Conservation (phyloP, 1,140 invertebrate species). For the Rhagoletis pomonella region DNA sequence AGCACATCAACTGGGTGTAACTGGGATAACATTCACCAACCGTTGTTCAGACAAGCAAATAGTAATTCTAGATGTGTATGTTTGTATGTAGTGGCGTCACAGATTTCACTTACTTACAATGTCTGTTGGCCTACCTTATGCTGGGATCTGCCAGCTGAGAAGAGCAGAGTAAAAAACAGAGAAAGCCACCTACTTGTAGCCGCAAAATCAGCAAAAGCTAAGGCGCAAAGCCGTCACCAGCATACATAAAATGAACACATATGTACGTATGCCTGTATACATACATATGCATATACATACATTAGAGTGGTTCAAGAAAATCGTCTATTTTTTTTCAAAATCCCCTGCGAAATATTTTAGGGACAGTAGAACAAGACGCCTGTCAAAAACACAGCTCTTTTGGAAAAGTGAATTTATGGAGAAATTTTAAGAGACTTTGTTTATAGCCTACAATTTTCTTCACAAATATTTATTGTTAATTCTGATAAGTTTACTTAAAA, state of each 20-base stretch:
- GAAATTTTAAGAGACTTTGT: too few relatives aligned
- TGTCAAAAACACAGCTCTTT: too few relatives aligned
- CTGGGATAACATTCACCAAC: neutral
- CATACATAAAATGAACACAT: neutral
- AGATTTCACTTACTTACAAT: constrained; percentile 50
- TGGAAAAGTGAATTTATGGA: too few relatives aligned
- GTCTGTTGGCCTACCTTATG: neutral
- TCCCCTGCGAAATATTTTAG: too few relatives aligned
- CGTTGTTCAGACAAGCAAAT: neutral
- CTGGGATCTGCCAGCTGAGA: constrained; percentile 56
- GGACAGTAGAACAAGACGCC: too few relatives aligned
- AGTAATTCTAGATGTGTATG: neutral
- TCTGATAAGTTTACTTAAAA: too few relatives aligned
- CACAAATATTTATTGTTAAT: too few relatives aligned
- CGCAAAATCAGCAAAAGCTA: neutral
- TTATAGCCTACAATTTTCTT: too few relatives aligned
- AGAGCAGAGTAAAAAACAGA: neutral
- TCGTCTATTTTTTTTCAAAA: too few relatives aligned
- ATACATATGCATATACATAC: too few relatives aligned
- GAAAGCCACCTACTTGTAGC: constrained; percentile 57
- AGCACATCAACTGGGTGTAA: neutral
- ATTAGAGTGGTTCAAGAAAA: too few relatives aligned
- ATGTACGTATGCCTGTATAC: too few relatives aligned
- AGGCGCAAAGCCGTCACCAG: neutral
- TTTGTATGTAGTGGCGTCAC: neutral